Evolutionary conservation across 1,140 invertebrate genomes (phyloP).

Genomic region (Ceratina japonica): DNA sequence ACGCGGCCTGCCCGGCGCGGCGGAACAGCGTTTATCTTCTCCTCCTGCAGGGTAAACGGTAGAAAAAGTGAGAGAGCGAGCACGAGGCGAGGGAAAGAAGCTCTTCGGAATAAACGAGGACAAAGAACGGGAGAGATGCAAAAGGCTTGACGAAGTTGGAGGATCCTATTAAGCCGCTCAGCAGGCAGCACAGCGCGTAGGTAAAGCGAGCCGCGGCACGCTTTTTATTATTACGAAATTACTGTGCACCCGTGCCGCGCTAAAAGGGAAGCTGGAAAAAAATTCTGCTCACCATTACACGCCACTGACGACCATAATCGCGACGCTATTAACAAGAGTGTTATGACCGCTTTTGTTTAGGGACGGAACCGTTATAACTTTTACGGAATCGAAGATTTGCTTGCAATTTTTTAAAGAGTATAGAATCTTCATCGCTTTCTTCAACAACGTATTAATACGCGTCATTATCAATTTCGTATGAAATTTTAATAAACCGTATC

Average conservation of each 20-base stretch:
- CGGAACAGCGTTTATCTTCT: conserved; percentile 56
- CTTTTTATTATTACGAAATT: conserved; percentile 72
- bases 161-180: conserved; percentile 71
- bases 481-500: too few species aligned
- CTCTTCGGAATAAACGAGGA: conserved; percentile 19
- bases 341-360: conserved; percentile 26
- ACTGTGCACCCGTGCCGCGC: conserved; percentile 54
- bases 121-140: conserved; percentile 32
- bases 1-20: conserved; percentile 26
- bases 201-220: conserved; percentile 61
- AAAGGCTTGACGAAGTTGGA: conserved; percentile 46
- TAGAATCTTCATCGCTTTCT: too few species aligned
- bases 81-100: conserved; percentile 51
- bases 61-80: conserved; percentile 52
- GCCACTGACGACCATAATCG: conserved; percentile 60
- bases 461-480: too few species aligned
- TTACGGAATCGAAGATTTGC: background rate
- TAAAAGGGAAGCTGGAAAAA: conserved; percentile 53
- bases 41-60: conserved; percentile 30
- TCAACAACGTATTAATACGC: too few species aligned
- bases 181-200: conserved; percentile 61
- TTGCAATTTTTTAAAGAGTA: too few species aligned
- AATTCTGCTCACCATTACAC: conserved; percentile 55
- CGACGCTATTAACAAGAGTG: conserved; percentile 54
- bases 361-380: background rate